Conservation (phyloP, 2,113 vertebrate genomes). For the Peromyscus polionotus region DNA sequence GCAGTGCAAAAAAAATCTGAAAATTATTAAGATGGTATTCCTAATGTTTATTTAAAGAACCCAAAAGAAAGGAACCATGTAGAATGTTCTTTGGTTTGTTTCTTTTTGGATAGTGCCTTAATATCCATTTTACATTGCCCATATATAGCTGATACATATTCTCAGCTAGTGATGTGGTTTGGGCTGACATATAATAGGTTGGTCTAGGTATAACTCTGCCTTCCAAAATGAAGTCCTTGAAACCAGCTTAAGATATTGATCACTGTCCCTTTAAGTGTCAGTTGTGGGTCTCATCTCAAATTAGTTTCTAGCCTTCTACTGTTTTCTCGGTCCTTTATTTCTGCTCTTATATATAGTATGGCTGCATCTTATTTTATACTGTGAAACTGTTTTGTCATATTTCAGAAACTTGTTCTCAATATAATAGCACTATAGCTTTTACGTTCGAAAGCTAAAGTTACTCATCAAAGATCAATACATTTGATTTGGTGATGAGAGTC, state of each 20-base stretch:
- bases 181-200: background rate
- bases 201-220: conserved; percentile 7
- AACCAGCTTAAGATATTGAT: background rate
- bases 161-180: background rate
- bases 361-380: conserved; percentile 9
- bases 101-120: background rate
- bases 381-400: background rate
- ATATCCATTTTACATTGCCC: background rate
- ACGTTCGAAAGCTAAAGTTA: background rate
- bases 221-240: conserved; percentile 11
- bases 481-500: background rate
- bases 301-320: conserved; percentile 42
- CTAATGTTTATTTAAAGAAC: background rate
- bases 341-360: background rate
- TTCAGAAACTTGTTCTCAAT: background rate
- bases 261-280: conserved; percentile 1
- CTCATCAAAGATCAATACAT: background rate
- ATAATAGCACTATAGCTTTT: background rate
- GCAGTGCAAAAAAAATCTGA: background rate
- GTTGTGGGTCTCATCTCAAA: conserved; percentile 30
- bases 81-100: background rate
- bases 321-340: conserved; percentile 43
- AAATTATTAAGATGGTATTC: conserved; percentile 23
- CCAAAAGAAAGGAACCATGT: background rate
- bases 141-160: background rate